Base-by-base conservation (phyloP, 2,797 vertebrate species). In the Ciconia nigra region DNA sequence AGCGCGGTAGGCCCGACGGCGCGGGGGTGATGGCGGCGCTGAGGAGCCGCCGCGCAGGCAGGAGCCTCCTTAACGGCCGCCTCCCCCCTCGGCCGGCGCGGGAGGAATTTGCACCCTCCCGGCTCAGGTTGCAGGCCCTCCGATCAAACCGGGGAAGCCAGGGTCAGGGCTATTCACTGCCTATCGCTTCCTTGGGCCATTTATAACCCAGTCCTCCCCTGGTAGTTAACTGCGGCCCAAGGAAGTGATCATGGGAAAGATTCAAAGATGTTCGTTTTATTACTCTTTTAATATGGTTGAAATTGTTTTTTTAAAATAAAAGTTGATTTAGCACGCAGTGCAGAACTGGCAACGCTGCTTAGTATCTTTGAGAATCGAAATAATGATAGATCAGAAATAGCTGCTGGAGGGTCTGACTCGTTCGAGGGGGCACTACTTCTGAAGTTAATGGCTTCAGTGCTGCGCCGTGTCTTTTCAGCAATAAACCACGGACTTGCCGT, bases 81-180 rank as follows among this genome's bases (percentile, higher is more conserved):
- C 94, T 94, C 93, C 88, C 94, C 18, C 51, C 26, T 6, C 35
- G 14, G 59, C 59, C 51, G 31, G 16, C 9, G 33, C 97, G 81
- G 97, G 96, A 97, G 96, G 98, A 98, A 98, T 98, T 96, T 96
- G 97, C 80, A 83, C 95, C 97, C 88, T 96, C 33, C 95, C 91
- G 96, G 97, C 97, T 98, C 97, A 89, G 97, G 97, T 98, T 98
- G 97, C 98, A 97, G 95, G 71, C 84, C 93, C 87, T 88, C 95
- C 95, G 95, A 91, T 85, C 94, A 79, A 91, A 72, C 65, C 92
- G 39, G 97, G 97, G 96, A 96, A 97, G 94, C 88, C 78, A 83
- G 96, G 97, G 97, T 98, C 97, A 97, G 94, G 94, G 95, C 97
- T 96, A 66, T 93, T 98, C 96, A 82, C 89, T 77, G 94, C 97